Base-by-base conservation (phyloP, 1,140 invertebrate species). In the Anastrepha ludens region DNA sequence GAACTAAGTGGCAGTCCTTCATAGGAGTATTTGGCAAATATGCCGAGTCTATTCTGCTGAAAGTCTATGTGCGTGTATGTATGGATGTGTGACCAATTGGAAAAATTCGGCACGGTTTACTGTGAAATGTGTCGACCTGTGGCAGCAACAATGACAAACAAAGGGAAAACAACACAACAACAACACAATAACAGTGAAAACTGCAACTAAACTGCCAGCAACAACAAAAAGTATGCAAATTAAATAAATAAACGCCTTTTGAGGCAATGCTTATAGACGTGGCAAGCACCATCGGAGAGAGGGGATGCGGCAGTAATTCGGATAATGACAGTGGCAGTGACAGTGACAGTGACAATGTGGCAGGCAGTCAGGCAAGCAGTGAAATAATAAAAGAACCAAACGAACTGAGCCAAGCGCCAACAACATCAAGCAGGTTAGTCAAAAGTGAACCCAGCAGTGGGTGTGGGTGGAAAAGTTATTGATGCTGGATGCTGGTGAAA, bases 321-420 rank as follows among this genome's bases (percentile, higher is more conserved):
- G 67, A 41, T 44, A 17, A 15, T 74, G 67, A 74, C 44, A 74
- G 67, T 74, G 67, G 44, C 67, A 74, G 67, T 70, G 67, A 39
- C 67, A 70, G 39, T 70, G 67, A 44, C 67, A 70, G 67, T 44
- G 67, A 70, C 67, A 44, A 70, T 70, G 67, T 70, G 67, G 67
- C 67, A 47, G 67, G 67, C 67, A 44, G 67, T 29, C 39, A 47
- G 67, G 39, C 39, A 44, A 70, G 67, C 67, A 70, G 39, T 67
- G 64, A 67, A 67, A 67, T 67, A 1, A 13, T 20, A 9, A 7
- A 67, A 67, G 11, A 70, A 17, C 13, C 41, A 70, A 11, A 70
- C 39, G 0, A 55, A 55, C 3, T 55, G 11, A 67, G 3, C 41
- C 39, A 74, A 41, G 44, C 39, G 67, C 41, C 15, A 74, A 74